These are phyloP conservation scores for Setophaga petechia DNA, from an alignment of 2,113 vertebrate genomes.

Conservation along the genomic window DNA sequence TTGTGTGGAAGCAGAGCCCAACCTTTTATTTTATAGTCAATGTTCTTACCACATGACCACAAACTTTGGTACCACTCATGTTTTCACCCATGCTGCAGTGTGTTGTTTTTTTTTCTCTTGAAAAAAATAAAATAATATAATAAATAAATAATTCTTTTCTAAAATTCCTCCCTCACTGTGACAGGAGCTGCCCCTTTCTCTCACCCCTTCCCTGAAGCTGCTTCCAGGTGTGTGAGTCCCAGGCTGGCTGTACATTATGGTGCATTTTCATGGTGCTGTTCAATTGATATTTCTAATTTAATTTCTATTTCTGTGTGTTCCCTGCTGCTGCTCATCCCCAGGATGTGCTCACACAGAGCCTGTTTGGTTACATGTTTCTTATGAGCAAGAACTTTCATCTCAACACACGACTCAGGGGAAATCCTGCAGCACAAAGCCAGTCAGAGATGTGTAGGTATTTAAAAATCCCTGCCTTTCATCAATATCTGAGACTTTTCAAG, in stretches of 20 bases:
- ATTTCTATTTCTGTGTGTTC: neutral
- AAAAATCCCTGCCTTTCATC: neutral
- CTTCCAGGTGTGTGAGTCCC: neutral
- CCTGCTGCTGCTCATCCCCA: neutral
- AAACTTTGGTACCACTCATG: neutral
- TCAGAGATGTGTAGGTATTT: neutral
- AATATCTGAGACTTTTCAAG: neutral
- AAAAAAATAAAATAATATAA: neutral
- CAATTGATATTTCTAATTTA: neutral
- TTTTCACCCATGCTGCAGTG: neutral
- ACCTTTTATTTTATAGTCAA: neutral
- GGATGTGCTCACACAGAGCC: neutral
- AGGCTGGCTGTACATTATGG: rapidly evolving
- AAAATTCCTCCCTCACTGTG: neutral
- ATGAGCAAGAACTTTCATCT: neutral
- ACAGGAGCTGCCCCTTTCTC: neutral
- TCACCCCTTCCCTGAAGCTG: neutral
- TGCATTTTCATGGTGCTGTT: neutral
- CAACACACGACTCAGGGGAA: neutral
- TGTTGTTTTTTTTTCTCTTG: neutral
- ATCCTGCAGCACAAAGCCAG: neutral
- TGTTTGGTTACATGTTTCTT: neutral
- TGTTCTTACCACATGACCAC: neutral
- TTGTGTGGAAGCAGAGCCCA: neutral
- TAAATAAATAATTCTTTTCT: neutral